Evolutionary conservation across 2,113 vertebrate species (phyloP).

Genomic region (Alethe diademata): DNA sequence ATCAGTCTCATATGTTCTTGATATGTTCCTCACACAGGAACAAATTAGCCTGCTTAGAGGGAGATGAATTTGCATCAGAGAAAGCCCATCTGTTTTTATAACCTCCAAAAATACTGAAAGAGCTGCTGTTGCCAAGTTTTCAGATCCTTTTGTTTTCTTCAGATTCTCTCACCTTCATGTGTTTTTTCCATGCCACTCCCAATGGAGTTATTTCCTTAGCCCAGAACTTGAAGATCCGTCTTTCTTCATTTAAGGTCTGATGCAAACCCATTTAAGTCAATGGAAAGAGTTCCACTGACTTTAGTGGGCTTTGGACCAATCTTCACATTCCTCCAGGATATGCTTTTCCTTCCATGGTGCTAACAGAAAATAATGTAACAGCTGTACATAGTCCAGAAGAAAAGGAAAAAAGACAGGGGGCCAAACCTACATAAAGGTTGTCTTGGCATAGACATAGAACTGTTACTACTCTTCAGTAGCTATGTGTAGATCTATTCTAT

Average conservation of each 20-base stretch:
- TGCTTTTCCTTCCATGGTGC: neutral
- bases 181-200: slow-evolving; percentile 40
- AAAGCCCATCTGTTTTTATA: neutral
- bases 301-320: slow-evolving; percentile 14
- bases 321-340: neutral
- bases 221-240: neutral
- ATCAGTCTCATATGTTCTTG: neutral
- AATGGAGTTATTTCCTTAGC: neutral
- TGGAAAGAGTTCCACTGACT: slow-evolving; percentile 28
- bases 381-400: neutral
- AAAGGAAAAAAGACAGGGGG: neutral
- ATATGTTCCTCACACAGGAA: neutral
- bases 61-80: neutral
- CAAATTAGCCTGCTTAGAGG: neutral
- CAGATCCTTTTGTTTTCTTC: slow-evolving; percentile 19
- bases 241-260: slow-evolving; percentile 10
- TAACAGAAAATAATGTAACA: neutral
- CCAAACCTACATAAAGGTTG: neutral
- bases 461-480: neutral
- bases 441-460: neutral
- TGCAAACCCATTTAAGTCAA: slow-evolving; percentile 11
- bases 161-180: neutral
- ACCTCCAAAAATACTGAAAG: neutral
- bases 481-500: neutral
- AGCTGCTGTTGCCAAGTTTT: neutral